Evolutionary conservation across 2,888 invertebrate species (phyloP), one percentile per base, ranked within the genome.

Genomic region (Mesorhabditis belari): DNA sequence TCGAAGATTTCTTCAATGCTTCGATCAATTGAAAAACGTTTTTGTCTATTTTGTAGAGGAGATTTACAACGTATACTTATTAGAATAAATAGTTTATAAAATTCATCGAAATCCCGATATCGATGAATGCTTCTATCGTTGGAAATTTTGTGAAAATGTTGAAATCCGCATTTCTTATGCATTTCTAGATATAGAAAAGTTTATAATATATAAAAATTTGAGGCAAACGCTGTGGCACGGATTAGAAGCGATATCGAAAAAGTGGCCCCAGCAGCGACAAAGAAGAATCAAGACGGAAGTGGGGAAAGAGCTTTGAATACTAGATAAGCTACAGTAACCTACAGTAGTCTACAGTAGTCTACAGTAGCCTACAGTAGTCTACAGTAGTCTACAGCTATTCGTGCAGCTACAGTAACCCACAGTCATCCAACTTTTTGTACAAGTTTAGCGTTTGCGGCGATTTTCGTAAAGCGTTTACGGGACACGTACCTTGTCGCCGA

Each of bases 381-480:
- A n/a, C n/a, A 29, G 19, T n/a, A 55, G 5, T 44, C 6, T 60
- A 27, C 27, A 6, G n/a, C 25, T 27, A 49, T 23, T 5, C 12
- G 12, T 5, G 49, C 21, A 50, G 25, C 23, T 3, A 3, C 17
- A 28, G 4, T 26, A 5, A 17, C 12, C 17, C 9, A 44, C 9
- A n/a, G 9, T 44, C 12, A 12, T n/a, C 9, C 51, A 6, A 51
- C n/a, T 19, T 24, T 56, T n/a, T 56, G 49, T 44, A 52, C 19
- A 24, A n/a, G 57, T 79, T 35, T 64, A 79, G 74, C 74, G 26
- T 71, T 68, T 58, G 80, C 87, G 21, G 93, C 94, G 4, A 92
- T 93, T 86, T 90, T 96, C 84, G 86, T 92, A 21, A 60, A 63
- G 81, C 94, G 94, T 76, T 91, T 95, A 0, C 89, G 89, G 80